Evolutionary conservation across 2,888 invertebrate genomes (phyloP).

Genomic region (Nezara viridula): DNA sequence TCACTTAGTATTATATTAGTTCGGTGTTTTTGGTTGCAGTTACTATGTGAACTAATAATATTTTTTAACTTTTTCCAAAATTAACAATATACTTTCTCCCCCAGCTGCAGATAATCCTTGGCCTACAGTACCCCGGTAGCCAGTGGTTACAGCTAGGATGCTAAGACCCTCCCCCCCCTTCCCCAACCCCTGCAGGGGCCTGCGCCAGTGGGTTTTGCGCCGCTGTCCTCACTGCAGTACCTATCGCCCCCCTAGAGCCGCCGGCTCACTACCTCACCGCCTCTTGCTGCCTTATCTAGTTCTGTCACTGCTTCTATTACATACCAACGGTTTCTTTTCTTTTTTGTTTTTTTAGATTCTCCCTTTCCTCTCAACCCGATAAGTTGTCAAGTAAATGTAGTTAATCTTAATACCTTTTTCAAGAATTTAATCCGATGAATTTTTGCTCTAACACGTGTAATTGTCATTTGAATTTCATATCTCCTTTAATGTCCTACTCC

Average conservation of each 20-base stretch:
- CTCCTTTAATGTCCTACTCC: background rate
- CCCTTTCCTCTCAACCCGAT: no score
- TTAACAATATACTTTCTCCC: no score
- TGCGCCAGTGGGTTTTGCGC: background rate
- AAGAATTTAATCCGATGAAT: background rate
- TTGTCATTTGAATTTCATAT: constrained; percentile 7
- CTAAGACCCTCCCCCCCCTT: no score
- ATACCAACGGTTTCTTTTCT: background rate
- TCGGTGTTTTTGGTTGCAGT: no score
- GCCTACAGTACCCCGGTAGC: background rate
- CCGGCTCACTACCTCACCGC: background rate
- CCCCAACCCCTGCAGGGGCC: background rate
- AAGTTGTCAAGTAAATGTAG: no score
- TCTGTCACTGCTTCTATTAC: background rate
- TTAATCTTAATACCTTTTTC: no score
- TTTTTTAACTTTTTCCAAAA: no score
- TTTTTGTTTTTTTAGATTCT: no score
- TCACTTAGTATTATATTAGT: no score
- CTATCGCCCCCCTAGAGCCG: background rate
- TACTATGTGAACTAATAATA: no score
- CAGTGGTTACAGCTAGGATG: background rate
- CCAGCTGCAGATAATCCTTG: no score
- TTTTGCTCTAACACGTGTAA: background rate
- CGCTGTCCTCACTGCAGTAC: background rate
- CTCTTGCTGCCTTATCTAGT: background rate